Evolutionary conservation across 2,888 invertebrate genomes (phyloP).

Genomic region (Drosophila differens): DNA sequence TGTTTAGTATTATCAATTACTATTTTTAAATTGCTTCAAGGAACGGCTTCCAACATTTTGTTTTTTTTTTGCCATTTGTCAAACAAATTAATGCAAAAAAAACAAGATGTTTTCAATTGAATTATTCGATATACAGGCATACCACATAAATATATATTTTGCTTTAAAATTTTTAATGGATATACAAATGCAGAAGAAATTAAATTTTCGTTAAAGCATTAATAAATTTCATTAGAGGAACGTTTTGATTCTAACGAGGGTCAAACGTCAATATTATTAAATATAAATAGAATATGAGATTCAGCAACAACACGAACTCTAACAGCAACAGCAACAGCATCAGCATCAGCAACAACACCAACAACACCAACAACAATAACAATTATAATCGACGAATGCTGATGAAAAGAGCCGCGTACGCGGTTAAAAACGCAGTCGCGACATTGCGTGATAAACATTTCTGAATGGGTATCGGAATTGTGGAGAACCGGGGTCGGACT

Average conservation of each 20-base stretch:
- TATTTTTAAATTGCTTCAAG: too few species aligned
- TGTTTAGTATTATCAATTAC: too few species aligned
- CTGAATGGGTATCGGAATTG: slow-evolving; percentile 57
- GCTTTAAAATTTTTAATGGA: background rate
- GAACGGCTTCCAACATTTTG: too few species aligned
- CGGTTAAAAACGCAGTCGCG: slow-evolving; percentile 60
- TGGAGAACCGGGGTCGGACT: background rate
- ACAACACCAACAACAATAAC: slow-evolving; percentile 23
- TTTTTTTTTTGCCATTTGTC: background rate
- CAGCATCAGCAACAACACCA: slow-evolving; percentile 20
- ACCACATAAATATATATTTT: background rate
- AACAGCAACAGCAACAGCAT: slow-evolving; percentile 21
- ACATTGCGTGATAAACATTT: slow-evolving; percentile 82
- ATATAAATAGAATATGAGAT: slow-evolving; percentile 56
- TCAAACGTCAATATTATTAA: slow-evolving; percentile 75
- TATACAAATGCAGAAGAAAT: slow-evolving; percentile 11
- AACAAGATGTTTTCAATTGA: background rate
- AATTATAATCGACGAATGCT: slow-evolving; percentile 41
- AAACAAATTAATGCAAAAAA: background rate
- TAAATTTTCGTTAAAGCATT: slow-evolving; percentile 32
- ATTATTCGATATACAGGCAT: background rate
- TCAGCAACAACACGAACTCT: slow-evolving; percentile 22
- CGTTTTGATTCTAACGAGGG: slow-evolving; percentile 73
- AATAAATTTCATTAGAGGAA: slow-evolving; percentile 39
- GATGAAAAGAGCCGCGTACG: slow-evolving; percentile 72